phyloP scores from a whole-genome alignment of 2,888 invertebrate genomes.

The Nomada ferruginata region DNA sequence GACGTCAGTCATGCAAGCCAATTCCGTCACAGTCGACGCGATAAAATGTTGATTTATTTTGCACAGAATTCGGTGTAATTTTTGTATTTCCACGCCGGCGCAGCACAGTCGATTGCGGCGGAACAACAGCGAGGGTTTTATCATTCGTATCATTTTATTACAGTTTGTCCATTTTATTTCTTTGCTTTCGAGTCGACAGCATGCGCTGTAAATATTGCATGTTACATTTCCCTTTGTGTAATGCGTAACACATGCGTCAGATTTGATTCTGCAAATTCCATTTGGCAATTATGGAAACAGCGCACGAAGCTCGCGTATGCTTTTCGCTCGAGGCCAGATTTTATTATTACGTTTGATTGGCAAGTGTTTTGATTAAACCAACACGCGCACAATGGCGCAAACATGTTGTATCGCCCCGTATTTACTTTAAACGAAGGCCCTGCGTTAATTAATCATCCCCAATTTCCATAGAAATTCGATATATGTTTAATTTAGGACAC shows the following conservation, averaged over 20 bases:
- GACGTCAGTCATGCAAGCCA: neutral
- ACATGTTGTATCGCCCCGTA: neutral
- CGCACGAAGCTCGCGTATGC: neutral
- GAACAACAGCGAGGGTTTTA: too few relatives aligned
- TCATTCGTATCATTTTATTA: too few relatives aligned
- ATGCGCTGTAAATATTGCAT: constrained; percentile 24
- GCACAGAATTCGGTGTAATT: constrained; percentile 14
- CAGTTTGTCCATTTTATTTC: neutral
- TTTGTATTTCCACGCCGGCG: neutral
- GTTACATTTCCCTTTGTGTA: constrained; percentile 14
- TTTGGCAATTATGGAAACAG: constrained; percentile 12
- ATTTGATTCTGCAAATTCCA: neutral
- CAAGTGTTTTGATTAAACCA: neutral
- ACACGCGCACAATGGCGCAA: neutral
- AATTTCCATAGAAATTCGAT: too few relatives aligned
- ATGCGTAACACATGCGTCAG: neutral
- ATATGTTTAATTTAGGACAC: too few relatives aligned
- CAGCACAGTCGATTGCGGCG: too few relatives aligned
- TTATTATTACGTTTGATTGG: constrained; percentile 1
- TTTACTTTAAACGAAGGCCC: too few relatives aligned
- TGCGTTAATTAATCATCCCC: too few relatives aligned
- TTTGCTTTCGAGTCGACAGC: neutral
- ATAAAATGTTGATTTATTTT: constrained; percentile 1
- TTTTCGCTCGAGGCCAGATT: neutral
- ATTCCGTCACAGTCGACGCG: neutral